A percentile compares a stretch with the other conserved stretches of the same genome.
Evolutionary conservation across 1,140 invertebrate species (phyloP).

Genomic region (Lycorma delicatula): DNA sequence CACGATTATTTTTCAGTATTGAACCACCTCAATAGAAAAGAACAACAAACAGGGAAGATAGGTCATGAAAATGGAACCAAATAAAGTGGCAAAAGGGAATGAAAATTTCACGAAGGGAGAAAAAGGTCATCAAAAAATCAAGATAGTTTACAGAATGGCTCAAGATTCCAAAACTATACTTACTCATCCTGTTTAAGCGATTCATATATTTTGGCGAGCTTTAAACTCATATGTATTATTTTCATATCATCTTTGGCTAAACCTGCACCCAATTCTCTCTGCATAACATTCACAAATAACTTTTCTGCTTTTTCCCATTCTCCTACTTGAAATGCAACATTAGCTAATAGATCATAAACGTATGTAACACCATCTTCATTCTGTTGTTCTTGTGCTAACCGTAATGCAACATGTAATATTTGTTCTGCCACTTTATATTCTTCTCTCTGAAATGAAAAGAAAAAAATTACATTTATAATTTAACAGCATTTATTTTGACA

Average conservation of each 20-base stretch:
- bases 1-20: no score
- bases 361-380: constrained; percentile 71
- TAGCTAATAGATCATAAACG: constrained; percentile 84
- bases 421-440: constrained; percentile 75
- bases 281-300: constrained; percentile 72
- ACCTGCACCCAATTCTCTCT: constrained; percentile 60
- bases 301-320: constrained; percentile 75
- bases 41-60: no score
- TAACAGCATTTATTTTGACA: no score
- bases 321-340: constrained; percentile 68
- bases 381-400: constrained; percentile 68
- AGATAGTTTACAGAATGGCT: no score
- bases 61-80: no score
- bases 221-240: constrained; percentile 64
- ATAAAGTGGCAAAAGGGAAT: no score
- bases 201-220: constrained; percentile 62
- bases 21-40: no score
- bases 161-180: no score
- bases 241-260: constrained; percentile 61
- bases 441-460: constrained; percentile 45
- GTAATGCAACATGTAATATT: constrained; percentile 71
- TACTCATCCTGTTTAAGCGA: constrained; percentile 48
- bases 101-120: no score
- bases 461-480: no score
- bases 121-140: no score